phyloP scores from a whole-genome alignment of 2,113 vertebrate species.

The Cryptomyrus ogoouensis region DNA sequence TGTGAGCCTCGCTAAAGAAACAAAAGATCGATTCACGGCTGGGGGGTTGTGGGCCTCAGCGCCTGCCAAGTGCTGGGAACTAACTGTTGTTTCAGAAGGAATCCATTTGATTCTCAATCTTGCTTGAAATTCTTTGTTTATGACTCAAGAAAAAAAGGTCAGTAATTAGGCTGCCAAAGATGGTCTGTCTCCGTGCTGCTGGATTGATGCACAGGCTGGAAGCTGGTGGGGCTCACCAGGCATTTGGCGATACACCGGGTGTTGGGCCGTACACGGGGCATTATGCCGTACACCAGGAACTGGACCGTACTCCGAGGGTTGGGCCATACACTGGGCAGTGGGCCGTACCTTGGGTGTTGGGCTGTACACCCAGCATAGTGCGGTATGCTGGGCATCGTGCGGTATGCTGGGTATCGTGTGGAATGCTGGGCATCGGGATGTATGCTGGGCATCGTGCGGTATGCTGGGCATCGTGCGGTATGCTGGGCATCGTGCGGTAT shows the following conservation, averaged over 20 bases:
- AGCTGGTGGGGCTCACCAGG: neutral
- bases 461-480: too few relatives aligned
- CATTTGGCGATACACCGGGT: neutral
- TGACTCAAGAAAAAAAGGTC: conserved; percentile 41
- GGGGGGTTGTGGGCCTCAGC: conserved; percentile 14
- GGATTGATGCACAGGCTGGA: neutral
- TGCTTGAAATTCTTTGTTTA: conserved; percentile 29
- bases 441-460: too few relatives aligned
- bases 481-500: too few relatives aligned
- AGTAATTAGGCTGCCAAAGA: conserved; percentile 20
- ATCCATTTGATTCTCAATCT: conserved; percentile 29
- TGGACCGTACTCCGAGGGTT: neutral
- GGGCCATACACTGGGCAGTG: neutral
- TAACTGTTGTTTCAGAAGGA: conserved; percentile 32
- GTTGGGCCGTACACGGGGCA: neutral
- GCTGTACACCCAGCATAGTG: neutral
- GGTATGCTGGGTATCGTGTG: too few relatives aligned
- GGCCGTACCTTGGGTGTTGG: neutral
- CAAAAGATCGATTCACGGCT: conserved; percentile 25
- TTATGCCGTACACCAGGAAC: neutral
- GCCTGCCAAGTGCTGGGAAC: conserved; percentile 16
- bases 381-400: neutral
- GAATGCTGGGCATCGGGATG: too few relatives aligned
- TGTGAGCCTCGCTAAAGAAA: conserved; percentile 5
- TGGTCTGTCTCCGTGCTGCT: conserved; percentile 21